phyloP scores from a whole-genome alignment of 2,888 invertebrate species.

The Dryococelus australis region DNA sequence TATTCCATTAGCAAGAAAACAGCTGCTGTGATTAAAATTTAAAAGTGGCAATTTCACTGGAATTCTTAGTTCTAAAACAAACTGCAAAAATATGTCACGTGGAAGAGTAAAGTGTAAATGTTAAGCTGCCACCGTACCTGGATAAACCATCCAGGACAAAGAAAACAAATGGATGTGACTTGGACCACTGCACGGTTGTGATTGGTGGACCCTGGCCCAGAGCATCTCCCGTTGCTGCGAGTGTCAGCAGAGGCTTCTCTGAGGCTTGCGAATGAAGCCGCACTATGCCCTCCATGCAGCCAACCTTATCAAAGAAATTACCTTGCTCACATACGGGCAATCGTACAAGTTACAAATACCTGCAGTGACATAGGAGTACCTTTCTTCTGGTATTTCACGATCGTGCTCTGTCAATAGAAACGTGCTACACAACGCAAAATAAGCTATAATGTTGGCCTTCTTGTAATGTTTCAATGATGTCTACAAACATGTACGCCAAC shows the following conservation, averaged over 20 bases:
- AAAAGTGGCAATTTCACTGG: no score
- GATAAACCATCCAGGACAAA: constrained; percentile 60
- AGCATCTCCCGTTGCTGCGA: constrained; percentile 44
- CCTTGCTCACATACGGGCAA: neutral
- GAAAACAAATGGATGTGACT: constrained; percentile 61
- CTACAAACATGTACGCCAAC: no score
- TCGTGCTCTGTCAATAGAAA: neutral
- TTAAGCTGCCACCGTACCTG: constrained; percentile 51
- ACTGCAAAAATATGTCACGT: no score
- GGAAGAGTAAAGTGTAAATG: neutral
- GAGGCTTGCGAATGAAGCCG: constrained; percentile 59
- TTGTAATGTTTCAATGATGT: no score
- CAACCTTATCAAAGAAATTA: constrained; percentile 54
- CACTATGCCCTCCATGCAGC: constrained; percentile 62
- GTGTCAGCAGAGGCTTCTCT: constrained; percentile 57
- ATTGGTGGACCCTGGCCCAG: constrained; percentile 50
- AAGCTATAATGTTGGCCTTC: no score
- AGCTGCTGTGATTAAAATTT: no score
- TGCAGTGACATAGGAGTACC: neutral
- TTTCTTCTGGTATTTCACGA: neutral
- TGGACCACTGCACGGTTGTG: constrained; percentile 63
- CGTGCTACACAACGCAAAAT: no score
- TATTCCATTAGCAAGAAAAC: no score
- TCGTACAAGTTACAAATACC: neutral
- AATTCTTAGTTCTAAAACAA: no score